Percentiles rank a stretch among this genome's conserved stretches.
Evolutionary conservation across 1,140 invertebrate genomes (phyloP).

Genomic region (Myzus persicae): DNA sequence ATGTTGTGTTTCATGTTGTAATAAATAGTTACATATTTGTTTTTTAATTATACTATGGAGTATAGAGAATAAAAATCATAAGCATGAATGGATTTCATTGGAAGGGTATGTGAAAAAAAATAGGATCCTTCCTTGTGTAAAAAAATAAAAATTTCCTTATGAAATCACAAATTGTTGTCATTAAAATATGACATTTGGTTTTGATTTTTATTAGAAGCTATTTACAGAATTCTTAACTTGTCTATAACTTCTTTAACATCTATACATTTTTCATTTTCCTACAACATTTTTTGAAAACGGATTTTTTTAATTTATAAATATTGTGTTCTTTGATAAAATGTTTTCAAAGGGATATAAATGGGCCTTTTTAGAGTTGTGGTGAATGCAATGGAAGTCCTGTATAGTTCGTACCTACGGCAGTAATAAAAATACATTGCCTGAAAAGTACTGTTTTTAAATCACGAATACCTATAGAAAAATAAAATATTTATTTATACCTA

Average conservation of each 20-base stretch:
- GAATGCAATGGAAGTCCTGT: background rate
- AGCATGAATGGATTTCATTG: background rate
- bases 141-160: background rate
- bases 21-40: background rate
- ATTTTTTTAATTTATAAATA: no score
- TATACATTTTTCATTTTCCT: background rate
- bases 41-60: background rate
- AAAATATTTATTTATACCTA: no score
- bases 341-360: background rate
- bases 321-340: background rate
- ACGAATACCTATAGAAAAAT: no score
- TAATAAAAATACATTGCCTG: background rate
- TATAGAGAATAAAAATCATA: background rate
- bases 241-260: background rate
- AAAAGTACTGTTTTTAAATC: background rate
- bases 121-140: background rate
- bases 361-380: background rate
- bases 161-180: background rate
- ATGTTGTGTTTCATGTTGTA: background rate
- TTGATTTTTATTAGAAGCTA: background rate
- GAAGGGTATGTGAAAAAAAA: background rate
- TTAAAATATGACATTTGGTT: background rate
- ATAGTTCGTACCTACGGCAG: no score
- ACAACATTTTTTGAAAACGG: background rate
- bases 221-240: background rate